Evolutionary conservation across 2,888 invertebrate genomes (phyloP).

Genomic region (Drosophila aldrichi): DNA sequence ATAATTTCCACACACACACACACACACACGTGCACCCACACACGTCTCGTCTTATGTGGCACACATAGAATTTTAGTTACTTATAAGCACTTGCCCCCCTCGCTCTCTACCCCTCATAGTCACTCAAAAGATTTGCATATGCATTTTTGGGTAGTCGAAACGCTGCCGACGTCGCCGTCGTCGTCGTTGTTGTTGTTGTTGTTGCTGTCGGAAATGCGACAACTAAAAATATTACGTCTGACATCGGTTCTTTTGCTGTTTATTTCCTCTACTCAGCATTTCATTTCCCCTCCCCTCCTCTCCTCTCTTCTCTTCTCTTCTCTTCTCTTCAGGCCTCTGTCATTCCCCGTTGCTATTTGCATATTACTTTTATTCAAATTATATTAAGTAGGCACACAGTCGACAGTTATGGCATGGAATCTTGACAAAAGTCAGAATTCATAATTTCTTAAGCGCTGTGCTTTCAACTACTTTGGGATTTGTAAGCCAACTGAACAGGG

Average conservation of each 20-base stretch:
- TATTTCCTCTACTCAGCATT: constrained; percentile 35
- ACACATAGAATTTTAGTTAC: constrained; percentile 29
- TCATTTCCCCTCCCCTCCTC: neutral
- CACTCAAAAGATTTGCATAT: constrained; percentile 56
- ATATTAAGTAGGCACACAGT: constrained; percentile 65
- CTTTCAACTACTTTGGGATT: constrained; percentile 15
- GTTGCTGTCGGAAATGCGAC: constrained; percentile 71
- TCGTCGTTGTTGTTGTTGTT: constrained; percentile 11
- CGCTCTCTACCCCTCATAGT: constrained; percentile 1
- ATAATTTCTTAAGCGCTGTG: constrained; percentile 41
- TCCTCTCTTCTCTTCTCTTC: neutral
- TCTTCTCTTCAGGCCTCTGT: neutral
- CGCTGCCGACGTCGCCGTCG: constrained; percentile 6
- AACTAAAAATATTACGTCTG: constrained; percentile 67
- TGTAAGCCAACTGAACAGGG: constrained; percentile 15
- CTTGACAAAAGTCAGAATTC: constrained; percentile 52
- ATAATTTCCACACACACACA: constrained; percentile 57
- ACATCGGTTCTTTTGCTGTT: constrained; percentile 43
- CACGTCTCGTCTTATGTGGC: constrained; percentile 28
- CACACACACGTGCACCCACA: too few species aligned
- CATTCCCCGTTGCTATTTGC: constrained; percentile 48
- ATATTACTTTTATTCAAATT: constrained; percentile 72
- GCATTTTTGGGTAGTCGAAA: constrained; percentile 74
- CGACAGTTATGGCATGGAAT: constrained; percentile 47
- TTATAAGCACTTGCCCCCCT: constrained; percentile 31